Evolutionary conservation across 53 echinoderm and acorn worm genomes (phyloP).

Genomic region (Temnopleurus reevesii): DNA sequence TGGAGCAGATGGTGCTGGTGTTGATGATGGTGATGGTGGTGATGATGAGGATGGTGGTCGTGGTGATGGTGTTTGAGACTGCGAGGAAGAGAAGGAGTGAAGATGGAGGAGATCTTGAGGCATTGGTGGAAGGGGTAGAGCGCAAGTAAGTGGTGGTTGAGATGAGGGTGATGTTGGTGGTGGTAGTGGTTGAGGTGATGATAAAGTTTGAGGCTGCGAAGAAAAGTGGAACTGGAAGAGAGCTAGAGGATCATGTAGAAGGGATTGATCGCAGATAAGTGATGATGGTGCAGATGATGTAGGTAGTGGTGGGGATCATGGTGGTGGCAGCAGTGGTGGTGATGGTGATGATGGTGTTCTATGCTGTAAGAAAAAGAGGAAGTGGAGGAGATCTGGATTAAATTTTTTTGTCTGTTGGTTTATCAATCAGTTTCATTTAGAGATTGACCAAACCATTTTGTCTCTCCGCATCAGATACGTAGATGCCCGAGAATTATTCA

Average conservation of each 20-base stretch:
- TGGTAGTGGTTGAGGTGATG: not conserved
- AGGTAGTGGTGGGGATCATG: not conserved
- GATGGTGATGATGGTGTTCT: not conserved
- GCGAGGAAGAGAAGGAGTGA: not conserved
- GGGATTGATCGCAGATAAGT: too few species aligned
- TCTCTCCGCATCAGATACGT: conserved; percentile 19
- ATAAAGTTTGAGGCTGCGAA: too few species aligned
- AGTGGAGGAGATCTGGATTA: not conserved
- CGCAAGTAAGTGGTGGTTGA: conserved; percentile 1
- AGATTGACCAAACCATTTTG: not conserved
- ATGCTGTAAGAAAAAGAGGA: not conserved
- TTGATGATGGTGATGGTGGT: not conserved
- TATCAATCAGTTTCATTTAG: not conserved
- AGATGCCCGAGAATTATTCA: conserved; percentile 61
- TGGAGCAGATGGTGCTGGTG: too few species aligned
- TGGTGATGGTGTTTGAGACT: not conserved
- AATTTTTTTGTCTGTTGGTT: not conserved
- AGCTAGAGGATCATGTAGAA: not conserved
- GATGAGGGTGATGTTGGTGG: not conserved
- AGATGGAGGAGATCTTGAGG: not conserved
- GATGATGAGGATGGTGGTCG: not conserved
- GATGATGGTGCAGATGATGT: not conserved
- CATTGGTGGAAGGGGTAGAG: not conserved
- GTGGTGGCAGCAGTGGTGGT: not conserved
- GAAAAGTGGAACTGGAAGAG: not conserved